phyloP scores from a whole-genome alignment of 2,888 invertebrate species.

The Papilio elwesi region DNA sequence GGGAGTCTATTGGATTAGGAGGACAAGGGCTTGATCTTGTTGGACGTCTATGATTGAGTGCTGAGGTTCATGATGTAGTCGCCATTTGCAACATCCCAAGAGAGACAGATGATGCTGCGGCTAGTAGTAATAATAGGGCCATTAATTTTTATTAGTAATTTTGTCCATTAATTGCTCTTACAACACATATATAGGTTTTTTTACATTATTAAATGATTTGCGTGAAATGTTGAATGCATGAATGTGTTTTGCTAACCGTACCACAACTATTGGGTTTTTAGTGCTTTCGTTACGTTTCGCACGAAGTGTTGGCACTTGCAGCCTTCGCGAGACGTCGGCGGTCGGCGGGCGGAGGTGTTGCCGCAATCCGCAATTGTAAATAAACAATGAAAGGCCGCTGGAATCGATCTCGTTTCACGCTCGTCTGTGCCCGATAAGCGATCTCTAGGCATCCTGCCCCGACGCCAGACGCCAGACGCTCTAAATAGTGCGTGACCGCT shows the following conservation, averaged over 20 bases:
- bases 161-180: no score
- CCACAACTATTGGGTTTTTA: neutral
- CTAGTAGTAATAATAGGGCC: no score
- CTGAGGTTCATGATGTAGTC: no score
- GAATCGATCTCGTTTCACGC: constrained; percentile 56
- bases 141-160: no score
- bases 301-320: neutral
- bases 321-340: neutral
- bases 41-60: no score
- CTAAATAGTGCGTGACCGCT: constrained; percentile 43
- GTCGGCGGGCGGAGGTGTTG: constrained; percentile 12
- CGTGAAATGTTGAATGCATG: neutral
- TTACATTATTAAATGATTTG: neutral
- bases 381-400: constrained; percentile 56
- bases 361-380: constrained; percentile 37
- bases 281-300: no score
- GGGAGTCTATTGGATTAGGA: no score
- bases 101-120: no score
- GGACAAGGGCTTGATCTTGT: no score
- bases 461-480: constrained; percentile 26
- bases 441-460: constrained; percentile 41
- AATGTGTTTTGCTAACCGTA: neutral
- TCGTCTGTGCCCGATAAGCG: constrained; percentile 46
- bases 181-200: neutral
- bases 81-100: no score